Evolutionary conservation across 1,140 invertebrate species (phyloP).

Genomic region (Drosophila athabasca): DNA sequence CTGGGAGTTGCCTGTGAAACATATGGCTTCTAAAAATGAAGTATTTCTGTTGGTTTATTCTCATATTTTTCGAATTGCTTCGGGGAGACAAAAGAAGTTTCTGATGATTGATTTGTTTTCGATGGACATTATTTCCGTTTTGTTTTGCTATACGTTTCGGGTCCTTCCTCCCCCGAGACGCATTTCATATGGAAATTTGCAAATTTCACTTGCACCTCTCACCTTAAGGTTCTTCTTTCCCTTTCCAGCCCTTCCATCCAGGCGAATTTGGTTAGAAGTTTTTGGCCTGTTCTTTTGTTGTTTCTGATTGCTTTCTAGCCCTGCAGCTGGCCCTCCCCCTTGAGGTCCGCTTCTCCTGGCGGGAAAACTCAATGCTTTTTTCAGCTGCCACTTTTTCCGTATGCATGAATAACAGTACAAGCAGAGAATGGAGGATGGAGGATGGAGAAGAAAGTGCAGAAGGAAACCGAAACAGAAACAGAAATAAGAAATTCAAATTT

Average conservation of each 20-base stretch:
- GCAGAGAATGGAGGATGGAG: not conserved
- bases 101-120: conserved; percentile 32
- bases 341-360: not conserved
- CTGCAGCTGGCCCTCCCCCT: conserved; percentile 29
- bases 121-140: conserved; percentile 9
- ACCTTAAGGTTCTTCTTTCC: too few species aligned
- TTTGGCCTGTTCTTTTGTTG: conserved; percentile 44
- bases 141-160: conserved; percentile 14
- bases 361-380: conserved; percentile 42
- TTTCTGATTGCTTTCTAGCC: conserved; percentile 52
- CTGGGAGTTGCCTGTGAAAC: too few species aligned
- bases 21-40: too few species aligned
- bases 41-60: too few species aligned
- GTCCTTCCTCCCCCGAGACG: not conserved
- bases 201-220: conserved; percentile 19
- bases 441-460: too few species aligned
- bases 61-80: too few species aligned
- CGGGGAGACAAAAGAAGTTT: not conserved
- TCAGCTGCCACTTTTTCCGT: conserved; percentile 44
- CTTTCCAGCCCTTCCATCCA: too few species aligned
- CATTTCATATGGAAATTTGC: conserved; percentile 28
- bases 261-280: conserved; percentile 17
- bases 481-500: conserved; percentile 31
- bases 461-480: not conserved
- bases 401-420: conserved; percentile 41